Percentiles rank a stretch among this genome's conserved stretches.
phyloP scores from a whole-genome alignment of 2,113 vertebrate species.

The Melanotaenia duboulayi region DNA sequence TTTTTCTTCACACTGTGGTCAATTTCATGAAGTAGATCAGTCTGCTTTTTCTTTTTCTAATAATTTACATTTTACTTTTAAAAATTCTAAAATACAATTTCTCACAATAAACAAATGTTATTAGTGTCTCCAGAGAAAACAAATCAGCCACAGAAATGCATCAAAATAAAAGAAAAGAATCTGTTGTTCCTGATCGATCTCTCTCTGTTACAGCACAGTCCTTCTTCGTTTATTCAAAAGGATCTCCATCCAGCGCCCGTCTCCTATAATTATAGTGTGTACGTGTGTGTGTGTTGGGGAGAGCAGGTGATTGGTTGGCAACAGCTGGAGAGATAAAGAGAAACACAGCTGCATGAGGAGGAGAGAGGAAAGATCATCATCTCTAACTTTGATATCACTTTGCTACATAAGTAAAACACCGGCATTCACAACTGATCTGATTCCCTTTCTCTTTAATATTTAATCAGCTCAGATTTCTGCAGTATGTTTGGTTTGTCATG shows the following conservation, averaged over 20 bases:
- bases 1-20: not conserved
- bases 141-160: not conserved
- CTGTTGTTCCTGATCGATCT: constrained; percentile 14
- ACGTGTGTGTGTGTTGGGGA: constrained; percentile 31
- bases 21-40: not conserved
- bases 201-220: constrained; percentile 13
- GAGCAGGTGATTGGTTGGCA: constrained; percentile 67
- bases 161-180: not conserved
- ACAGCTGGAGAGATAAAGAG: constrained; percentile 64
- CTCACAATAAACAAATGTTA: too few species aligned
- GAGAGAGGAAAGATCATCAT: constrained; percentile 1
- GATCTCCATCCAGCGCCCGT: constrained; percentile 29
- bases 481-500: too few species aligned
- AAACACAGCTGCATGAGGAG: constrained; percentile 64
- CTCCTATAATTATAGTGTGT: constrained; percentile 47
- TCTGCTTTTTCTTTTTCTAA: too few species aligned
- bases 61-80: too few species aligned
- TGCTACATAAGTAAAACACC: not conserved
- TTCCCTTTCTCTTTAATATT: too few species aligned
- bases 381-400: not conserved
- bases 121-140: too few species aligned
- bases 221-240: constrained; percentile 44
- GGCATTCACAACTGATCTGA: not conserved
- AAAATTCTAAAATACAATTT: too few species aligned
- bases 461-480: not conserved